These are phyloP conservation scores for Iguana delicatissima DNA, from an alignment of 2,797 vertebrate genomes.

Conservation along the genomic window DNA sequence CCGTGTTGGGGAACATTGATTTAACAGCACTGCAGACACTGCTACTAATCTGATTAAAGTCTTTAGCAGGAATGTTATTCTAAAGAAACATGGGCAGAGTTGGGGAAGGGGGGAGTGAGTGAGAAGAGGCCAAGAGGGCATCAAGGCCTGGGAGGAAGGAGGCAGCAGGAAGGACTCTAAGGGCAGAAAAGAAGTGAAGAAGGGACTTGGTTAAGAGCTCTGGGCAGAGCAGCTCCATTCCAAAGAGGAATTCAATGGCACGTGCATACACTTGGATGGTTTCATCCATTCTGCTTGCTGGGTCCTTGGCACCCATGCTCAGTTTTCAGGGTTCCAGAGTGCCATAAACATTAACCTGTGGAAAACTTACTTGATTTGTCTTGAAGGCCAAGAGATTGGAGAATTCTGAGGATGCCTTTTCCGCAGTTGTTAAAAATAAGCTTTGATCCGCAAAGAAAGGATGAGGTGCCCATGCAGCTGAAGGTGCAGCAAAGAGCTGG, in stretches of 20 bases:
- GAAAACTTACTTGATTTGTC: background rate
- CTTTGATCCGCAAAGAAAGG: background rate
- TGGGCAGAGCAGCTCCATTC: background rate
- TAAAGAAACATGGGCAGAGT: slow-evolving; percentile 66
- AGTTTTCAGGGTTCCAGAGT: background rate
- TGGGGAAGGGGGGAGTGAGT: slow-evolving; percentile 19
- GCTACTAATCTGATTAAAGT: slow-evolving; percentile 84
- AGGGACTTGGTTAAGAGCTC: slow-evolving; percentile 15
- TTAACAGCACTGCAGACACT: slow-evolving; percentile 83
- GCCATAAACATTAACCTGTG: background rate
- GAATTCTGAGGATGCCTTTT: background rate
- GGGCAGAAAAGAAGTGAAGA: slow-evolving; percentile 64
- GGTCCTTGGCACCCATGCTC: background rate
- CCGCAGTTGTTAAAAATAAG: background rate
- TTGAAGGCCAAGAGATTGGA: background rate
- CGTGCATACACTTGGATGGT: background rate
- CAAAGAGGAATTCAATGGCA: background rate
- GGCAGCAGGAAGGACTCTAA: slow-evolving; percentile 48
- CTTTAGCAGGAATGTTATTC: slow-evolving; percentile 85
- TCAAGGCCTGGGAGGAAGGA: slow-evolving; percentile 48
- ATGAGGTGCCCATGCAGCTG: background rate
- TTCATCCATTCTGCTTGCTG: background rate
- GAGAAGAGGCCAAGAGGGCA: slow-evolving; percentile 24
- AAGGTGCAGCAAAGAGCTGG: background rate
- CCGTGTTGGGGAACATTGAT: slow-evolving; percentile 85